Evolutionary conservation across 2,797 vertebrate species (phyloP).

Genomic region (Acridotheres tristis): DNA sequence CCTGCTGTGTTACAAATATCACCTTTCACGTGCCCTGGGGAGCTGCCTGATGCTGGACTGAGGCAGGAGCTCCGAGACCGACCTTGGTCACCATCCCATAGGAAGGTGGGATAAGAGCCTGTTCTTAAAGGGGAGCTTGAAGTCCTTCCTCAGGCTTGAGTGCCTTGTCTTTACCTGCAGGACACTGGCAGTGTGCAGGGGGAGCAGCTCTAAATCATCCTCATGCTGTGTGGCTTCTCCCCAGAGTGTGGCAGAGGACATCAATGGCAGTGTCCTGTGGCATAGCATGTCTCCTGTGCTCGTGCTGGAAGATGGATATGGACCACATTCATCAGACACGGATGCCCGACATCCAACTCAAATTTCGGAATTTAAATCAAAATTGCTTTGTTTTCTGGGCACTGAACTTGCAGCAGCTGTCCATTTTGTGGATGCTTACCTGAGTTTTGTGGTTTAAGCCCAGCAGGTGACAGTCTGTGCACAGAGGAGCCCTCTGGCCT

Average conservation of each 20-base stretch:
- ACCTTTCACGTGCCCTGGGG: background rate
- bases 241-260: background rate
- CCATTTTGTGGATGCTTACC: background rate
- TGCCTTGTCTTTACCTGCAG: background rate
- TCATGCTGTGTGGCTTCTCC: background rate
- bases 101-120: background rate
- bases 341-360: background rate
- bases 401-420: background rate
- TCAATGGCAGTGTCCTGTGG: accelerated
- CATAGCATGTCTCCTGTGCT: background rate
- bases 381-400: background rate
- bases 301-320: background rate
- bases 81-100: background rate
- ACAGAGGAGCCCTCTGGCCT: background rate
- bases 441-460: background rate
- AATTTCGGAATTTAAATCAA: background rate
- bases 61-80: background rate
- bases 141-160: background rate
- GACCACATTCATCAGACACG: accelerated
- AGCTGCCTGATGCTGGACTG: background rate
- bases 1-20: background rate
- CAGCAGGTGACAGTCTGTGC: accelerated
- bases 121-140: background rate
- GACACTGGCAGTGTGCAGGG: background rate
- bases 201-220: background rate